Evolutionary conservation across 2,888 invertebrate species (phyloP).

Genomic region (Craniophora ligustri): DNA sequence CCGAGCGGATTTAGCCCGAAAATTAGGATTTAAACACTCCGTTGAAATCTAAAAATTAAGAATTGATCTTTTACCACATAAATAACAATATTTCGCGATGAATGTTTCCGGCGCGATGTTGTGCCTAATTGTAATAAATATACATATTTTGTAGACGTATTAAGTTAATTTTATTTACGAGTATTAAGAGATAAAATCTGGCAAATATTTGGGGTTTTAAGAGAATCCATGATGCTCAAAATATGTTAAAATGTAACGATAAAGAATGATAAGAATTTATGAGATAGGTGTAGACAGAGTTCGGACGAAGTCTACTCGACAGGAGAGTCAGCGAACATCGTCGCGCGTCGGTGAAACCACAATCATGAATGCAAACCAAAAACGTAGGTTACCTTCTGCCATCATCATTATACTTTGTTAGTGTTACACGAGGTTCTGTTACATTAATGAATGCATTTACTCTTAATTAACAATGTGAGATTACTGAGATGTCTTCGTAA

Average conservation of each 20-base stretch:
- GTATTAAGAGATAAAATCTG: constrained; percentile 82
- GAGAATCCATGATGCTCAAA: constrained; percentile 82
- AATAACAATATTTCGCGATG: constrained; percentile 87
- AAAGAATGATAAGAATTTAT: constrained; percentile 70
- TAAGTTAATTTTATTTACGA: constrained; percentile 86
- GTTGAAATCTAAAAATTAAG: constrained; percentile 83
- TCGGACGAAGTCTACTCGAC: constrained; percentile 56
- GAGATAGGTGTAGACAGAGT: constrained; percentile 73
- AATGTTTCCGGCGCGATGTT: constrained; percentile 81
- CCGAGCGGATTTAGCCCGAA: constrained; percentile 77
- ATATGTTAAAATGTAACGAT: constrained; percentile 73
- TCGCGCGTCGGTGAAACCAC: constrained; percentile 64
- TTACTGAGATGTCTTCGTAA: constrained; percentile 70
- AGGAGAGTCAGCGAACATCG: constrained; percentile 55
- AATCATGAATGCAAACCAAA: constrained; percentile 82
- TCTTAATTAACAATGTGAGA: constrained; percentile 61
- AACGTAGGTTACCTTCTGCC: constrained; percentile 87
- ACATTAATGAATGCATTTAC: constrained; percentile 66
- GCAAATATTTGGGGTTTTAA: constrained; percentile 72
- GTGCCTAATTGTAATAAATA: constrained; percentile 84
- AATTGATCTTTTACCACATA: constrained; percentile 85
- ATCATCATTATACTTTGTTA: constrained; percentile 79
- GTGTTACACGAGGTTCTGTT: constrained; percentile 72
- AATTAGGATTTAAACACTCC: constrained; percentile 83
- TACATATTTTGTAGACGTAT: constrained; percentile 83